phyloP scores from a whole-genome alignment of 1,140 invertebrate species.

The Drosophila littoralis region DNA sequence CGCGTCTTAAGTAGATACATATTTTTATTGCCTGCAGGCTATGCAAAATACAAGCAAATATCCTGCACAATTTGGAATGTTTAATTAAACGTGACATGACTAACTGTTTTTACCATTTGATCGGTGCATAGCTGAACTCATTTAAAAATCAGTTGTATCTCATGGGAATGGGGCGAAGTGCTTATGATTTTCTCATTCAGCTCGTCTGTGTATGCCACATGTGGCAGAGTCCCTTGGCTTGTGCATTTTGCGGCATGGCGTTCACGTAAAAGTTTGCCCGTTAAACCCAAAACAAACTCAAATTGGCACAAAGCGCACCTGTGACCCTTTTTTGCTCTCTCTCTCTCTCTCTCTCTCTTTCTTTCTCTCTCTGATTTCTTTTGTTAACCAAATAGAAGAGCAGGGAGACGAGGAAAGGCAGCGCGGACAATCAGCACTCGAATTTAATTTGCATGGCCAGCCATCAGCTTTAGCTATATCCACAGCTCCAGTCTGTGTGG shows the following conservation, averaged over 20 bases:
- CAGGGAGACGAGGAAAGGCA: constrained; percentile 13
- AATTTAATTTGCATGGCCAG: constrained; percentile 78
- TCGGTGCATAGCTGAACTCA: constrained; percentile 12
- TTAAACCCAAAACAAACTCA: constrained; percentile 52
- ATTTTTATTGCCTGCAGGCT: too few species aligned
- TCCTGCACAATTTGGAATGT: neutral
- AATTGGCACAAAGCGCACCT: constrained; percentile 76
- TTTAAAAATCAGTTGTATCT: constrained; percentile 27
- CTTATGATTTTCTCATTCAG: constrained; percentile 38
- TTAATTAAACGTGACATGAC: neutral
- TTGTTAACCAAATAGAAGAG: constrained; percentile 2
- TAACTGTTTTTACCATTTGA: neutral
- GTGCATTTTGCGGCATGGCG: constrained; percentile 37
- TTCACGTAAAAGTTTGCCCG: constrained; percentile 11
- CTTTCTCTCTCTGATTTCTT: constrained; percentile 7
- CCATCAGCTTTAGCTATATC: constrained; percentile 15
- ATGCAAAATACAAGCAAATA: too few species aligned
- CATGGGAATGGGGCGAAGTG: constrained; percentile 1
- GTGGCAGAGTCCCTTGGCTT: constrained; percentile 36
- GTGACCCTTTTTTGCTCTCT: constrained; percentile 62
- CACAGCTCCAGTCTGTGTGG: neutral
- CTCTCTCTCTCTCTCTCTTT: neutral
- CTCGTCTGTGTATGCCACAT: constrained; percentile 13
- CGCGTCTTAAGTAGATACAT: too few species aligned
- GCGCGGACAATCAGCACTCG: constrained; percentile 72